These are phyloP conservation scores for Xerus rutilus DNA, from an alignment of 2,797 vertebrate genomes.

Conservation along the genomic window DNA sequence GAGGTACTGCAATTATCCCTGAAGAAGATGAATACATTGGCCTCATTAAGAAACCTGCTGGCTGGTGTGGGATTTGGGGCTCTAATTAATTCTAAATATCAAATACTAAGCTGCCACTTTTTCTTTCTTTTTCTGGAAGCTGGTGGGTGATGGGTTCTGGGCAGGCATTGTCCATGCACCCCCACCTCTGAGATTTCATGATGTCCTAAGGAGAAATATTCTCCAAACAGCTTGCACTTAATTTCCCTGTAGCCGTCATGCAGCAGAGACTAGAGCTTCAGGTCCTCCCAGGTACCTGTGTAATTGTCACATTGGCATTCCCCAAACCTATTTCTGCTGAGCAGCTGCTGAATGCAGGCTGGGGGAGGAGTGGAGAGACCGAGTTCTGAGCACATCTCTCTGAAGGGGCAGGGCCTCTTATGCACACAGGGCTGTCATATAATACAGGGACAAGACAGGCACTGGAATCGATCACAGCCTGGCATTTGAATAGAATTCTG, in stretches of 20 bases:
- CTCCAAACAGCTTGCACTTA: slow-evolving; percentile 70
- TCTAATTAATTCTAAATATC: slow-evolving; percentile 82
- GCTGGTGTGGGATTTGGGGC: slow-evolving; percentile 76
- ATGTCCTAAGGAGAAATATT: slow-evolving; percentile 60
- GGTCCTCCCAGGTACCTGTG: slow-evolving; percentile 55
- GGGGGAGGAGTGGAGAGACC: slow-evolving; percentile 59
- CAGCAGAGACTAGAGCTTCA: slow-evolving; percentile 29
- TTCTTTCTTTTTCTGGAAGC: slow-evolving; percentile 59
- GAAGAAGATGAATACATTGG: slow-evolving; percentile 74
- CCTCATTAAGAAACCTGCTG: slow-evolving; percentile 80
- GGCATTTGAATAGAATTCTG: slow-evolving; percentile 79
- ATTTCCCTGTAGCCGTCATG: slow-evolving; percentile 60
- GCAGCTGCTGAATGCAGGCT: slow-evolving; percentile 56
- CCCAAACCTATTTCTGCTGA: slow-evolving; percentile 67
- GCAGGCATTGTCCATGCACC: background rate
- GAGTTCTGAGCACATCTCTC: background rate
- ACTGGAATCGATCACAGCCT: slow-evolving; percentile 69
- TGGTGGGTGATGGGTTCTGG: background rate
- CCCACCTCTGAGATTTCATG: slow-evolving; percentile 55
- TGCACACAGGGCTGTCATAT: slow-evolving; percentile 47
- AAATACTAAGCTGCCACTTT: slow-evolving; percentile 63
- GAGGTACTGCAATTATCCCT: slow-evolving; percentile 38
- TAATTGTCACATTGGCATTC: slow-evolving; percentile 75
- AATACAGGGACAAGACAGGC: slow-evolving; percentile 68
- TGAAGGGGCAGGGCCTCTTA: background rate